Conservation (phyloP, 2,113 vertebrate genomes). For the Rhombomys opimus region DNA sequence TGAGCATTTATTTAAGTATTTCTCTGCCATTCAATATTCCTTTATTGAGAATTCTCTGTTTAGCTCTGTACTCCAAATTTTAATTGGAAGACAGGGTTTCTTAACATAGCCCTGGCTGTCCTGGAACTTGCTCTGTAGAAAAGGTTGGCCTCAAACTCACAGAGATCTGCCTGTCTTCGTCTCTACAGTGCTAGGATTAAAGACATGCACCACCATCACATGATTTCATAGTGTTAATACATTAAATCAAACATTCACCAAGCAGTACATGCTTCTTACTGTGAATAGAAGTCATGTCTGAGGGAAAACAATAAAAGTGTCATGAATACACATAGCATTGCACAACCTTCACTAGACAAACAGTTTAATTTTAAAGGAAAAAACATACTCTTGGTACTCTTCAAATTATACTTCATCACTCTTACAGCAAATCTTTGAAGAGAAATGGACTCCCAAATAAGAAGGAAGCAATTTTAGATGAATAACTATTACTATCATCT, state of each 20-base stretch:
- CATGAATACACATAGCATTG: constrained; percentile 68
- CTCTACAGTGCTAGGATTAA: background rate
- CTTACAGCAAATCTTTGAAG: constrained; percentile 65
- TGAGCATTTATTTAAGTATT: too few species aligned
- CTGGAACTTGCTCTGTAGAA: background rate
- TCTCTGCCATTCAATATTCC: too few species aligned
- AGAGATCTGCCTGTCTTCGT: background rate
- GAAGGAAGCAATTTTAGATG: constrained; percentile 66
- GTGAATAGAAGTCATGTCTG: constrained; percentile 71
- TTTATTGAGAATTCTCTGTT: too few species aligned
- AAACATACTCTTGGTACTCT: constrained; percentile 61
- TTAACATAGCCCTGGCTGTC: background rate
- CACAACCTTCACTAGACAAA: constrained; percentile 72
- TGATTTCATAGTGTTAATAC: constrained; percentile 72
- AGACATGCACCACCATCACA: background rate
- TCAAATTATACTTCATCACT: constrained; percentile 57
- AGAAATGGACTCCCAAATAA: constrained; percentile 77
- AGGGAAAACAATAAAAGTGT: constrained; percentile 72
- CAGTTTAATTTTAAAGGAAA: constrained; percentile 67
- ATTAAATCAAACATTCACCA: constrained; percentile 59
- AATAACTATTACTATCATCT: constrained; percentile 50
- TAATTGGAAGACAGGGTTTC: background rate
- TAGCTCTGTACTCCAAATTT: too few species aligned
- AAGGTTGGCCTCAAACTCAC: background rate
- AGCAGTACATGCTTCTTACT: constrained; percentile 64